phyloP scores from a whole-genome alignment of 2,113 vertebrate species.

The Apteryx owenii region DNA sequence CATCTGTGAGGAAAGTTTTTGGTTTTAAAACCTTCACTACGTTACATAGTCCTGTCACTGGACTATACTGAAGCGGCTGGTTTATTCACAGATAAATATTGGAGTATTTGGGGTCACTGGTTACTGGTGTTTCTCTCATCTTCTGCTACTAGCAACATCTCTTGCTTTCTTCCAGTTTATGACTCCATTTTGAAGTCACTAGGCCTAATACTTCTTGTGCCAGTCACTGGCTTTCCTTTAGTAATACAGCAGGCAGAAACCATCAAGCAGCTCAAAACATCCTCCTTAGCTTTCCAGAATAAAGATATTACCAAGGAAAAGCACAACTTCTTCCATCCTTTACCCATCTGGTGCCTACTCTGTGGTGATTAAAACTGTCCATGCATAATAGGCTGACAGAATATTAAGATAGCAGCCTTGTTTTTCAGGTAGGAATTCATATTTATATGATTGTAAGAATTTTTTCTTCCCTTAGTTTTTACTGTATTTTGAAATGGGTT shows the following conservation, averaged over 20 bases:
- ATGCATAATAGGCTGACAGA: background rate
- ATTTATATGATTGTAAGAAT: background rate
- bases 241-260: background rate
- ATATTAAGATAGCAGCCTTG: background rate
- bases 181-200: background rate
- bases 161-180: background rate
- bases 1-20: background rate
- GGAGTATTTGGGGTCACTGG: background rate
- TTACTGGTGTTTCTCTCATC: background rate
- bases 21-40: background rate
- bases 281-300: background rate
- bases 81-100: background rate
- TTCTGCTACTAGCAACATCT: background rate
- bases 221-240: background rate
- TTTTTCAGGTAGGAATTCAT: background rate
- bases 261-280: background rate
- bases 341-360: conserved; percentile 19
- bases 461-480: background rate
- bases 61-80: background rate
- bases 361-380: conserved; percentile 9
- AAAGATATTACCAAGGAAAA: background rate
- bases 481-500: background rate
- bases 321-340: background rate
- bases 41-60: background rate
- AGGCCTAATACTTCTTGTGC: background rate